Percentiles rank a stretch among this genome's conserved stretches.
phyloP scores from a whole-genome alignment of 1,140 invertebrate genomes.

The Lepeophtheirus salmonis region DNA sequence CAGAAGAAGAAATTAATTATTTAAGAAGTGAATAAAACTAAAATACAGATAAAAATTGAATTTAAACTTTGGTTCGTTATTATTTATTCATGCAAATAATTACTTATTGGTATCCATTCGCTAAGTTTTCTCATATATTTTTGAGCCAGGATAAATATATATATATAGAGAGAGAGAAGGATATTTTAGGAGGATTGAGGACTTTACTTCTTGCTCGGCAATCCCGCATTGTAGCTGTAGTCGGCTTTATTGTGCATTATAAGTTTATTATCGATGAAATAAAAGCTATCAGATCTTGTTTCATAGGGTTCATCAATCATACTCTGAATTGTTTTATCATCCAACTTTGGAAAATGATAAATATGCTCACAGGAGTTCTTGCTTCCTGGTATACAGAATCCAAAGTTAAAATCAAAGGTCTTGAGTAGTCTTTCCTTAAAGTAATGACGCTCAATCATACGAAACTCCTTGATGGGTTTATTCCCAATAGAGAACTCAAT shows the following conservation, averaged over 20 bases:
- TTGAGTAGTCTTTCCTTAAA: conserved; percentile 83
- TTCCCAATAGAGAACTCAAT: conserved; percentile 90
- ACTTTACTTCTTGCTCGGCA: too few relatives aligned
- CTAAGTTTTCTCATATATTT: too few relatives aligned
- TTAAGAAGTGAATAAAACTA: too few relatives aligned
- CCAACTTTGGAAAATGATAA: conserved; percentile 86
- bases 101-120: too few relatives aligned
- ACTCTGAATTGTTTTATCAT: conserved; percentile 70
- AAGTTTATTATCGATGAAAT: conserved; percentile 87
- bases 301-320: conserved; percentile 92
- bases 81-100: too few relatives aligned
- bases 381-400: conserved; percentile 94
- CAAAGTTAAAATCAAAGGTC: conserved; percentile 99
- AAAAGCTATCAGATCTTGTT: conserved; percentile 93
- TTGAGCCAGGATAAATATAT: too few relatives aligned
- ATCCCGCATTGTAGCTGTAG: conserved; percentile 83
- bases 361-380: conserved; percentile 97
- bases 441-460: conserved; percentile 96
- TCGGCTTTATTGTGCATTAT: conserved; percentile 99
- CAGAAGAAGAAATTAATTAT: too few relatives aligned
- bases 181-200: too few relatives aligned
- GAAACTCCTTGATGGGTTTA: conserved; percentile 76
- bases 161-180: too few relatives aligned
- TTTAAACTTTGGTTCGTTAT: too few relatives aligned
- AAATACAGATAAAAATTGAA: too few relatives aligned